Conservation (phyloP, 2,113 vertebrate genomes). For the Alethe castanea region DNA sequence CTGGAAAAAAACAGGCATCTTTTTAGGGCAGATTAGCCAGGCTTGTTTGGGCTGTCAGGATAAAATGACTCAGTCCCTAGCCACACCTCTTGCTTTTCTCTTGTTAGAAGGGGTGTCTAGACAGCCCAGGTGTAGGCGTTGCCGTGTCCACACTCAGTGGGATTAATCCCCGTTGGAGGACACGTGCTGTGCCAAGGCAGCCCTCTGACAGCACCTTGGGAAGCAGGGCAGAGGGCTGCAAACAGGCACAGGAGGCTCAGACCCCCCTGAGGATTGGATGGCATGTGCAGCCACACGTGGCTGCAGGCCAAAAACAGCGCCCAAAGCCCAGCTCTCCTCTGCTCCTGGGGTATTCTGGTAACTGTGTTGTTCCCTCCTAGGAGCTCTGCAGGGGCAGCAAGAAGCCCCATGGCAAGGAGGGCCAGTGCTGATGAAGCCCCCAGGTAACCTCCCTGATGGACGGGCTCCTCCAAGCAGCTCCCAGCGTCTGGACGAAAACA, state of each 20-base stretch:
- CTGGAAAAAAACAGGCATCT: neutral
- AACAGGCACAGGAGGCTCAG: neutral
- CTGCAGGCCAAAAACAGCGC: neutral
- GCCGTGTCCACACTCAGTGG: accelerated
- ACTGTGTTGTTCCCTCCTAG: neutral
- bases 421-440: neutral
- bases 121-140: neutral
- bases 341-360: neutral
- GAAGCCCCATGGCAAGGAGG: accelerated
- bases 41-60: neutral
- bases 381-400: neutral
- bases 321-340: neutral
- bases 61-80: neutral
- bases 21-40: neutral
- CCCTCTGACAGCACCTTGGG: neutral
- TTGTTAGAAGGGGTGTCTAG: neutral
- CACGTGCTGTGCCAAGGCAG: neutral
- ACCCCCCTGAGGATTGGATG: neutral
- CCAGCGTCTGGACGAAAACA: neutral
- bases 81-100: neutral
- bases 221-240: neutral
- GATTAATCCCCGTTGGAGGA: neutral
- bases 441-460: neutral
- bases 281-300: neutral
- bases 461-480: neutral